Percentiles rank a stretch among this genome's conserved stretches.
Evolutionary conservation across 2,113 vertebrate species (phyloP).

Genomic region (Oryctolagus cuniculus): mOryCun1.1 NC_091436.1:7783501-7784000

Average conservation of each 20-base stretch:
- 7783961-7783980: neutral
- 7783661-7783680: too few relatives aligned
- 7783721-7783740: too few relatives aligned
- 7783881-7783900: too few relatives aligned
- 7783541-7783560: too few relatives aligned
- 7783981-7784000: neutral
- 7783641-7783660: neutral
- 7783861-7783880: accelerated
- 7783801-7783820: neutral
- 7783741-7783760: too few relatives aligned
- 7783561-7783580: too few relatives aligned
- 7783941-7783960: neutral
- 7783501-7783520: too few relatives aligned
- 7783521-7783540: too few relatives aligned
- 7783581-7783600: neutral
- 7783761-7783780: too few relatives aligned
- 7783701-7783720: too few relatives aligned
- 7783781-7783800: accelerated
- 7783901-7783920: accelerated
- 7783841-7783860: accelerated
- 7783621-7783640: neutral
- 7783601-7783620: neutral
- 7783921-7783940: too few relatives aligned
- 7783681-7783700: too few relatives aligned
- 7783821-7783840: accelerated